A percentile compares a stretch with the other conserved stretches of the same genome.
phyloP scores from a whole-genome alignment of 2,797 vertebrate species.

The Hozukius guyotensis region DNA sequence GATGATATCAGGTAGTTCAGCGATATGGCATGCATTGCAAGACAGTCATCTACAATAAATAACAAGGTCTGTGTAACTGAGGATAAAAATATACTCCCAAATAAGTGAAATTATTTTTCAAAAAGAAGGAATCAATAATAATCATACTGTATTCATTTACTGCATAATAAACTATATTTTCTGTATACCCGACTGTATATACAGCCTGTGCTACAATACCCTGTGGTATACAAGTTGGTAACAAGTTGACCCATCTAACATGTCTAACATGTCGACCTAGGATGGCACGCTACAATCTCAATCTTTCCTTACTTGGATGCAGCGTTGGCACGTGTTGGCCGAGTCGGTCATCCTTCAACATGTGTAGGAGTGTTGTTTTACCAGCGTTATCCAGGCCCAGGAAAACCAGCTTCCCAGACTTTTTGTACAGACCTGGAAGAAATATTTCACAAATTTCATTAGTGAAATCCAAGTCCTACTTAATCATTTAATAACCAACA shows the following conservation, averaged over 20 bases:
- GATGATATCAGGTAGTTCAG: too few species aligned
- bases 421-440: slow-evolving; percentile 93
- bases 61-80: not conserved
- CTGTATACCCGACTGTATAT: too few species aligned
- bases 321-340: slow-evolving; percentile 95
- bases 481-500: not conserved
- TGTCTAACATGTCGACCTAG: not conserved
- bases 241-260: too few species aligned
- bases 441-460: not conserved
- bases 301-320: slow-evolving; percentile 88
- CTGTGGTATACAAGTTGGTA: too few species aligned
- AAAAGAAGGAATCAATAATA: not conserved
- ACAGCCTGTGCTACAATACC: too few species aligned
- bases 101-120: not conserved
- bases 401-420: slow-evolving; percentile 96
- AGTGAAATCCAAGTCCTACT: not conserved
- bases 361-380: slow-evolving; percentile 96
- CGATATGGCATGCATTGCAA: too few species aligned
- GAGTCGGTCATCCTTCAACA: slow-evolving; percentile 96
- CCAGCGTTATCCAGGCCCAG: slow-evolving; percentile 97
- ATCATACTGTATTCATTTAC: not conserved
- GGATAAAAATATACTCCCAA: too few species aligned
- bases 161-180: not conserved
- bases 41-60: not conserved
- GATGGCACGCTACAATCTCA: not conserved